Conservation (phyloP, 2,113 vertebrate species). For the Ahaetulla prasina region DNA sequence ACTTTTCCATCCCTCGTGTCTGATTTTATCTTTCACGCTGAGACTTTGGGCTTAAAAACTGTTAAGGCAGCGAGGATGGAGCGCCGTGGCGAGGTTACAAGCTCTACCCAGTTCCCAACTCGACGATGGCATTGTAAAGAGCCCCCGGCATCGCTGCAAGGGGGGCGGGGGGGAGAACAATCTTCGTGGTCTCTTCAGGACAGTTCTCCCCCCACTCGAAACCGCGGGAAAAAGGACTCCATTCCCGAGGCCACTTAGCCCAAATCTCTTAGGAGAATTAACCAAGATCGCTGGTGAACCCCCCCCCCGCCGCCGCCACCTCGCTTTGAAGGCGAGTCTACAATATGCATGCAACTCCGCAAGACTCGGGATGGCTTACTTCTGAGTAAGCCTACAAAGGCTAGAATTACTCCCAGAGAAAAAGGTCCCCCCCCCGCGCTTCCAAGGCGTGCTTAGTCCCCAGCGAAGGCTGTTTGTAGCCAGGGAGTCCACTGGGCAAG, state of each 20-base stretch:
- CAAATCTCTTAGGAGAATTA: neutral
- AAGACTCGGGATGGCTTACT: neutral
- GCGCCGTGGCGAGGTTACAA: rapidly evolving
- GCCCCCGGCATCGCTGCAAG: neutral
- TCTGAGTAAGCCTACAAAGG: neutral
- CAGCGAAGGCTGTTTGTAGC: neutral
- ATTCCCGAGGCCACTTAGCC: neutral
- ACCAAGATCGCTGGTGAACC: neutral
- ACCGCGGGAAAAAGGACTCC: neutral
- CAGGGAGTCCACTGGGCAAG: neutral
- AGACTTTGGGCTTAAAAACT: rapidly evolving
- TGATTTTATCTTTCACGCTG: neutral
- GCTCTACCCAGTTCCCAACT: neutral
- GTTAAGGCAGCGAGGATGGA: rapidly evolving
- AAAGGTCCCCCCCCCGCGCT: neutral
- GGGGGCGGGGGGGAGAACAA: too few relatives aligned
- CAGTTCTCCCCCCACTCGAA: neutral
- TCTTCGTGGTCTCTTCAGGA: neutral
- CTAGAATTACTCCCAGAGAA: neutral
- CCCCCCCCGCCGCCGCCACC: too few relatives aligned
- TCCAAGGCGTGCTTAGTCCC: neutral
- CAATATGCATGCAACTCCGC: neutral
- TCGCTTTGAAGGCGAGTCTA: neutral
- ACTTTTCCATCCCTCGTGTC: neutral
- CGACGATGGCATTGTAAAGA: neutral